phyloP scores from a whole-genome alignment of 2,888 invertebrate species.

The Hemistola chrysoprasaria region DNA sequence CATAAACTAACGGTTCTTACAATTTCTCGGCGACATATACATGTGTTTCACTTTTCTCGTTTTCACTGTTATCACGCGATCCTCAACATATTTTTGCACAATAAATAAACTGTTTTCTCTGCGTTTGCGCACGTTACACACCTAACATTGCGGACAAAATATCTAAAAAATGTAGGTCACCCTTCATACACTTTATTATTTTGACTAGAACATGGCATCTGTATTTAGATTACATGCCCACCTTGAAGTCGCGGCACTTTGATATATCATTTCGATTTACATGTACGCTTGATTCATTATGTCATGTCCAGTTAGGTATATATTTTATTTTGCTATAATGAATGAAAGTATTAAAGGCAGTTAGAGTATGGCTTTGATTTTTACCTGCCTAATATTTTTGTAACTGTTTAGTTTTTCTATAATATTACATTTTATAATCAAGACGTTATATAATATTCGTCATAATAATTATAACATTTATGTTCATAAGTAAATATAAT shows the following conservation, averaged over 20 bases:
- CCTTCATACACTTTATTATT: slow-evolving; percentile 19
- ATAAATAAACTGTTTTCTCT: slow-evolving; percentile 25
- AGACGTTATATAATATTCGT: too few relatives aligned
- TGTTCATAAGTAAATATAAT: too few relatives aligned
- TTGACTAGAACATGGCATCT: slow-evolving; percentile 21
- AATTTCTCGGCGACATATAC: too few relatives aligned
- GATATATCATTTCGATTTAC: slow-evolving; percentile 38
- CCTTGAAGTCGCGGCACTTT: slow-evolving; percentile 35
- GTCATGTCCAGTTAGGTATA: too few relatives aligned
- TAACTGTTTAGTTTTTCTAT: too few relatives aligned
- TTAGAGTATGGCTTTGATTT: too few relatives aligned
- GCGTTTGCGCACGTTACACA: slow-evolving; percentile 16
- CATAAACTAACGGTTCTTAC: too few relatives aligned
- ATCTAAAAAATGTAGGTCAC: slow-evolving; percentile 24
- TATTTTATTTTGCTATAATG: too few relatives aligned
- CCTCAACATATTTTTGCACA: slow-evolving; percentile 18
- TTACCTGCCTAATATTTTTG: too few relatives aligned
- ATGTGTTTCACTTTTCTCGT: slow-evolving; percentile 1
- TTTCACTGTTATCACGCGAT: slow-evolving; percentile 14
- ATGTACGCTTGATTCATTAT: slow-evolving; percentile 20
- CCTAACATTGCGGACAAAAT: slow-evolving; percentile 16
- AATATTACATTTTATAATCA: too few relatives aligned
- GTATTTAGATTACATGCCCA: slow-evolving; percentile 25
- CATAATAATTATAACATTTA: too few relatives aligned
- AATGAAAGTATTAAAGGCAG: too few relatives aligned